Evolutionary conservation across 1,140 invertebrate species (phyloP), one percentile per base, ranked within the genome.

Genomic region (Ectropis grisescens): DNA sequence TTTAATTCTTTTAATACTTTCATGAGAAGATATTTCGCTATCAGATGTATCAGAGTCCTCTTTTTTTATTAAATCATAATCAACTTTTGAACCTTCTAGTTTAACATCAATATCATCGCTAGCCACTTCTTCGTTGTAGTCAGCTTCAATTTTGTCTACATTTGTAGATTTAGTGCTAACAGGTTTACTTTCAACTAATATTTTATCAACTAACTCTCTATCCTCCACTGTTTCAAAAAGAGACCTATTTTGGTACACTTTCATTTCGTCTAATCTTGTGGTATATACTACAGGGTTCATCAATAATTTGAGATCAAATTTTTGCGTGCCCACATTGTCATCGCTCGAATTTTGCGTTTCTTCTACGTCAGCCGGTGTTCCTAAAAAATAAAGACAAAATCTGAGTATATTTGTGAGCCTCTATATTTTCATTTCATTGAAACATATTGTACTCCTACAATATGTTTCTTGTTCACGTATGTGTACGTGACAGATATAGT

Each of bases 301-400:
- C 13, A 75, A 29, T n/a, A 81, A 48, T 50, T 81, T 81, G 6
- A 47, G 10, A 33, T 81, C 76, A 27, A 78, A 61, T 43, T 58
- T 57, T 8, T 36, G 9, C 4, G 32, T 10, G 5, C 44, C 29
- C 4, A 33, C 30, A 16, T 30, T 27, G 13, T 44, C 11, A 7
- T 39, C 31, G 2, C 16, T 42, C 19, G 2, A 8, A 15, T 26
- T 10, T n/a, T 22, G 15, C 11, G 11, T 27, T 19, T 12, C 13
- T 15, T 35, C 29, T 28, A 35, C 31, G 13, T 1, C 9, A 9
- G 29, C 15, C n/a, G 1, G 14, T n/a, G 14, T 16, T 9, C 14
- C 8, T 16, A 2, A 14, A 9, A 4, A 2, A 30, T 10, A 14
- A 14, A 13, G 2, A 30, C 12, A 30, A 15, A n/a, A n/a, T n/a